Evolutionary conservation across 2,113 vertebrate genomes (phyloP).

Genomic region (Tyrannus savana): DNA sequence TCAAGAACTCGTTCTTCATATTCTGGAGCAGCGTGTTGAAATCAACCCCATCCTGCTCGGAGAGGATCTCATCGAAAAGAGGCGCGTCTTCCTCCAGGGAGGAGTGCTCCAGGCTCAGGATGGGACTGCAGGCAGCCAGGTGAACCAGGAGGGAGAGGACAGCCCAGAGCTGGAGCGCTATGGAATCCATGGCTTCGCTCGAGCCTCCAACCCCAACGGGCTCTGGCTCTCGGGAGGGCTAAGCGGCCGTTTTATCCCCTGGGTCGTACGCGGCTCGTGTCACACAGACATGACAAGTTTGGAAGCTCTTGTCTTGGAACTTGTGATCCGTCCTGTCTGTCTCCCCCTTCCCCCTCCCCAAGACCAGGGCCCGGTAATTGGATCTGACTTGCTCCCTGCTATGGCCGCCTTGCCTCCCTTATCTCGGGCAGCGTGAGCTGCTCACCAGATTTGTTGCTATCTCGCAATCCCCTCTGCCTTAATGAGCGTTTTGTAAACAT

Average conservation of each 20-base stretch:
- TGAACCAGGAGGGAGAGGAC: constrained; percentile 67
- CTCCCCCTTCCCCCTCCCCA: constrained; percentile 75
- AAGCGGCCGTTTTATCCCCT: constrained; percentile 74
- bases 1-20: constrained; percentile 90
- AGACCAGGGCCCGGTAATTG: constrained; percentile 84
- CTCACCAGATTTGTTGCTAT: constrained; percentile 92
- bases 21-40: constrained; percentile 86
- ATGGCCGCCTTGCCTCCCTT: constrained; percentile 86
- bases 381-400: constrained; percentile 74
- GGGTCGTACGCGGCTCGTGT: constrained; percentile 72
- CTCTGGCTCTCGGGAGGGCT: constrained; percentile 63
- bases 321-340: constrained; percentile 68
- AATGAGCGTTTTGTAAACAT: constrained; percentile 99
- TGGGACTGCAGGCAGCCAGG: constrained; percentile 80
- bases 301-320: constrained; percentile 77
- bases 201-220: constrained; percentile 33
- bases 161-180: constrained; percentile 51
- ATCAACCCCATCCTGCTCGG: constrained; percentile 86
- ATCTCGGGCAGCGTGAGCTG: constrained; percentile 89
- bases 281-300: constrained; percentile 81
- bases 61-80: constrained; percentile 83
- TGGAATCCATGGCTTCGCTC: constrained; percentile 70
- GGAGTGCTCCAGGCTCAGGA: constrained; percentile 82
- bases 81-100: constrained; percentile 84
- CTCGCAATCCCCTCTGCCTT: constrained; percentile 89